Percentiles rank a stretch among this genome's conserved stretches.
Conservation (phyloP, 37 sponge, comb jelly and placozoan species). For the Haliclona indistincta region DNA sequence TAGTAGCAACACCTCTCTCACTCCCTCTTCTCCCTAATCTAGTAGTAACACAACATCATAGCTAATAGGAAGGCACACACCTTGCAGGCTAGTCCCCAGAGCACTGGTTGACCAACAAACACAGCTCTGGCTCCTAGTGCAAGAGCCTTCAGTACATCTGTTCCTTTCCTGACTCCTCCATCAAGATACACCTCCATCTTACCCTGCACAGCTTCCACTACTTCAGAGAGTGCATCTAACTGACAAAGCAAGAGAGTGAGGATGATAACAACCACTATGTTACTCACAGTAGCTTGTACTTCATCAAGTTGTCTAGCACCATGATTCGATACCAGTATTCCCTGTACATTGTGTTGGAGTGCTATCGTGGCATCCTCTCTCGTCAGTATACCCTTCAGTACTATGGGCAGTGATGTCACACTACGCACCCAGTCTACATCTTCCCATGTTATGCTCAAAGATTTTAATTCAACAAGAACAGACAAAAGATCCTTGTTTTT, state of each 20-base stretch:
- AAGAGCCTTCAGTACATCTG: constrained; percentile 90
- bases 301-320: constrained; percentile 93
- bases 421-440: constrained; percentile 65
- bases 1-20: constrained; percentile 65
- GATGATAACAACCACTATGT: not conserved
- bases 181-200: constrained; percentile 82
- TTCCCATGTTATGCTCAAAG: constrained; percentile 75
- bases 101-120: constrained; percentile 84
- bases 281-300: constrained; percentile 82
- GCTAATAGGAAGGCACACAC: constrained; percentile 15
- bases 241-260: not conserved
- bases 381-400: constrained; percentile 87
- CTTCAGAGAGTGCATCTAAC: constrained; percentile 73
- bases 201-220: constrained; percentile 73
- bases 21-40: constrained; percentile 72
- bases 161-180: constrained; percentile 88
- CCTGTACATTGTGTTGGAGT: constrained; percentile 56
- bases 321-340: constrained; percentile 92
- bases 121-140: constrained; percentile 91
- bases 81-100: constrained; percentile 89
- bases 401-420: constrained; percentile 68
- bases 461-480: not conserved
- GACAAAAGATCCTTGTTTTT: no score
- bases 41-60: not conserved
- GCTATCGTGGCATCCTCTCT: constrained; percentile 87